phyloP scores from a whole-genome alignment of 2,888 invertebrate genomes.

The Marronus borbonicus region DNA sequence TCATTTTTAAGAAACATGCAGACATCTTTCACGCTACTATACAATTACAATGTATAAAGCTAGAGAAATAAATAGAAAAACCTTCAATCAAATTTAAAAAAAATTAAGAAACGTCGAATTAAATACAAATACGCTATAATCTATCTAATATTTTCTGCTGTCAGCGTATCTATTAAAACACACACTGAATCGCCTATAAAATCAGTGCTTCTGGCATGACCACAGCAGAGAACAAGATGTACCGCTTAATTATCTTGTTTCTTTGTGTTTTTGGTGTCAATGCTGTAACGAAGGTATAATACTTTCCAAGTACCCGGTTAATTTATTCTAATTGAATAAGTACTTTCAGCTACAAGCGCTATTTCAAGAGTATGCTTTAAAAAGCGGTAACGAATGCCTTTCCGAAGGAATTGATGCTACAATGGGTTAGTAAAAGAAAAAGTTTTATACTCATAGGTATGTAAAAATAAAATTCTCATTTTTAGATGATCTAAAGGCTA shows the following conservation, averaged over 20 bases:
- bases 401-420: constrained; percentile 63
- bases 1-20: neutral
- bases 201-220: too few relatives aligned
- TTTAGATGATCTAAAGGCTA: constrained; percentile 39
- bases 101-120: neutral
- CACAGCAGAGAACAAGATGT: neutral
- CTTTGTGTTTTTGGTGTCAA: constrained; percentile 9
- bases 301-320: neutral
- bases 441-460: neutral
- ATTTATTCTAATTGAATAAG: neutral
- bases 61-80: neutral
- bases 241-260: neutral
- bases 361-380: constrained; percentile 41
- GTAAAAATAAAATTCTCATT: neutral
- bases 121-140: neutral
- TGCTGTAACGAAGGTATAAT: neutral
- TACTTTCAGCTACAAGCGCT: constrained; percentile 9
- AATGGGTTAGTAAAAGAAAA: constrained; percentile 60
- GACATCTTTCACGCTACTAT: neutral
- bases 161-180: neutral
- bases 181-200: neutral
- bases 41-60: neutral
- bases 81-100: neutral
- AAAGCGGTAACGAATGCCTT: constrained; percentile 62
- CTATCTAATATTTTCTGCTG: neutral